Base-by-base conservation (phyloP, 2,797 vertebrate species). In the Artibeus jamaicensis region DNA sequence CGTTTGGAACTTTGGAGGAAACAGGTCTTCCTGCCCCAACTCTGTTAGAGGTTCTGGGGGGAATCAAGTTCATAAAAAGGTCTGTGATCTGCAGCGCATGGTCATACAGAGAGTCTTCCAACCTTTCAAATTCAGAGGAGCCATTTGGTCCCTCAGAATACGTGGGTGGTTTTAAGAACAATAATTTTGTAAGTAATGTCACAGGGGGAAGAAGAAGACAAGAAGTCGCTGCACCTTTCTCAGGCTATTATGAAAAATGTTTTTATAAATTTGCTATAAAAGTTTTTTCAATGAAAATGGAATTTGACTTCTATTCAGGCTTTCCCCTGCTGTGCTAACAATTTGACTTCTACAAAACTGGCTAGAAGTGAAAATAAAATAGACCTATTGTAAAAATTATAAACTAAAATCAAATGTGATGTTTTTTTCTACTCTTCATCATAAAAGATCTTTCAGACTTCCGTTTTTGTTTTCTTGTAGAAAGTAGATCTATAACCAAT, bases 181-280 rank as follows among this genome's bases (percentile, higher is more conserved):
- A 55, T 21, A 3, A 50, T 50, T 67, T 85, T 85, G 46, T 42
- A 42, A 81, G 21, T 48, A 62, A 96, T 85, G 79, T 92, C 34
- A 67, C 16, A 68, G 37, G 4, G 0, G 10, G 34, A 44, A 78
- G 81, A 59, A 50, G 50, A 73, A 65, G 88, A 84, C 70, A 86
- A 55, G n/a, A 68, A 39, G 46, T 92, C 53, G 62, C 93, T 82
- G 39, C 44, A 65, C 44, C 78, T 89, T 91, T 89, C 57, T 19
- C 59, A 71, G 68, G 79, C 55, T 87, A 8, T 85, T 91, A 82
- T 93, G 65, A 96, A 96, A 96, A 96, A 59, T 42, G 46, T 71
- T 93, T 88, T 88, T 24, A 37, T 71, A 95, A 91, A 89, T 95
- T 95, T 96, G n/a, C 34, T 96, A 95, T 79, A 48, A 95, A 96